These are phyloP conservation scores for Dendropsophus ebraccatus DNA, from an alignment of 2,113 vertebrate genomes.

Conservation along the genomic window DNA sequence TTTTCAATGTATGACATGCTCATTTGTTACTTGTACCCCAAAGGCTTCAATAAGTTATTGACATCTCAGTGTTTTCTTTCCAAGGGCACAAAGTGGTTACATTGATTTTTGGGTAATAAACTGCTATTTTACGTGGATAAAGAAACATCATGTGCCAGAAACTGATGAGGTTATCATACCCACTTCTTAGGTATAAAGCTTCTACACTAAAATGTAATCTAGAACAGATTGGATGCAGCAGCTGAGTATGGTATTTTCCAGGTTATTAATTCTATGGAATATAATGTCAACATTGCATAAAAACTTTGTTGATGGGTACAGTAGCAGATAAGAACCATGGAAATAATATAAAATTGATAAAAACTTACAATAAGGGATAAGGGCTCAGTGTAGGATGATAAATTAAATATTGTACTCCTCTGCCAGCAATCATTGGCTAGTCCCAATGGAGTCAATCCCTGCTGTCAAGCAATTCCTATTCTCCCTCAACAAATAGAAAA, in stretches of 20 bases:
- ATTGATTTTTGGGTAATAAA: conserved; percentile 43
- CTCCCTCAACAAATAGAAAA: too few relatives aligned
- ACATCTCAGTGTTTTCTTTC: conserved; percentile 26
- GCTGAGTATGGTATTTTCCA: conserved; percentile 6
- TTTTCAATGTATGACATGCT: conserved; percentile 37
- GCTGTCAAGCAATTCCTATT: too few relatives aligned
- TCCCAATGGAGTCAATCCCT: too few relatives aligned
- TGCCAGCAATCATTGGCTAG: too few relatives aligned
- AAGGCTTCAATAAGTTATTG: conserved; percentile 34
- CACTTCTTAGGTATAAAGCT: neutral
- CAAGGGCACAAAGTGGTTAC: conserved; percentile 10
- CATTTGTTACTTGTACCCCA: conserved; percentile 31
- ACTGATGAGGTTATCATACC: conserved; percentile 9
- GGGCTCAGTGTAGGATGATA: too few relatives aligned
- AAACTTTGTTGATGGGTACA: neutral
- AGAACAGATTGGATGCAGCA: neutral
- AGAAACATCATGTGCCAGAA: conserved; percentile 17
- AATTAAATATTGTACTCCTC: too few relatives aligned
- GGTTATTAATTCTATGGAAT: conserved; percentile 13
- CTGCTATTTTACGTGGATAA: neutral
- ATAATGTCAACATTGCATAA: conserved; percentile 8
- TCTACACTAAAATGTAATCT: neutral
- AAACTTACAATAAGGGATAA: neutral
- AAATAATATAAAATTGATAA: conserved; percentile 35
- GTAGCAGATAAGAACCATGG: neutral